Evolutionary conservation across 2,797 vertebrate species (phyloP), one percentile per base, ranked within the genome.

Genomic region (Oreonectes daqikongensis): DNA sequence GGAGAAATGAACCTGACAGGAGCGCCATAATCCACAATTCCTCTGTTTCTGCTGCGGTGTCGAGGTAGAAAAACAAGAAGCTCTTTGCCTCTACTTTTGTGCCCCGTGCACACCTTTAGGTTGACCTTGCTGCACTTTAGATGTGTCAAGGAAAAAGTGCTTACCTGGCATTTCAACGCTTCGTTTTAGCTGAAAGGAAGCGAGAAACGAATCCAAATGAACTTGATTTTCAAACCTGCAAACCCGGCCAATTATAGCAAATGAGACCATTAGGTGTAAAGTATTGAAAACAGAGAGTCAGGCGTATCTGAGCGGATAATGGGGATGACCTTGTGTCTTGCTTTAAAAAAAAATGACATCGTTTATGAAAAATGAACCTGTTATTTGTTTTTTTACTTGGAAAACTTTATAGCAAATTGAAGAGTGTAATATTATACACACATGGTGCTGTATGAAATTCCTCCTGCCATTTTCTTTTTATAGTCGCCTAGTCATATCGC

Each of bases 1-100:
- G 68, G 6, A 28, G 55, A 61, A 85, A 75, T 81, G 46, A 84
- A 86, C 85, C 85, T 86, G 83, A 86, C 82, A 84, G 81, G 84
- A 85, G 87, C 84, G 82, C 81, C 83, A 85, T 85, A 78, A 86
- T 84, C 84, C 76, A 52, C 63, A 59, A 4, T 30, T 59, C 30
- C 59, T 52, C 52, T n/a, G n/a, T n/a, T n/a, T n/a, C n/a, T n/a
- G n/a, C 57, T 68, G 38, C 71, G 5, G 7, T 17, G 22, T 57
- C 9, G 48, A 52, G 48, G 12, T 22, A 53, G 9, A 9, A 20
- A n/a, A 18, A 18, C 17, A n/a, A n/a, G 17, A n/a, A n/a, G n/a
- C n/a, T n/a, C n/a, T n/a, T n/a, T n/a, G n/a, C n/a, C n/a, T n/a
- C n/a, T 20, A 20, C 3, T 26, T 57, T 57, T 12, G n/a, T 2